Percentiles rank a stretch among this genome's conserved stretches.
Conservation (phyloP, 2,888 invertebrate genomes). For the Dasysyrphus tricinctus region DNA sequence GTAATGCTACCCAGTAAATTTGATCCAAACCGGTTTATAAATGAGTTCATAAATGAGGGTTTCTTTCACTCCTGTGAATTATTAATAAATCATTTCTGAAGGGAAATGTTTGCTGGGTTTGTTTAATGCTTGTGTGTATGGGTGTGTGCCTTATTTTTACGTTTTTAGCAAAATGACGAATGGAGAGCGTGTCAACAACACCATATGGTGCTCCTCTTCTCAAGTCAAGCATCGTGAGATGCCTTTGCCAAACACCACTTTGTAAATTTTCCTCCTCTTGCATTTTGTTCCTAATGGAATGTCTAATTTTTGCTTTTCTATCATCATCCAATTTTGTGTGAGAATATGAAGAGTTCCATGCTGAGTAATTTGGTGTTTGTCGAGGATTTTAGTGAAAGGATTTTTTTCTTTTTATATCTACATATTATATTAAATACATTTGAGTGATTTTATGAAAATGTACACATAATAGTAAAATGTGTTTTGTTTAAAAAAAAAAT, state of each 20-base stretch:
- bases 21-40: too few relatives aligned
- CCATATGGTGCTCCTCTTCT: conserved; percentile 68
- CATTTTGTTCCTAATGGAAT: conserved; percentile 60
- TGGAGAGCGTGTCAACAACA: conserved; percentile 74
- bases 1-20: too few relatives aligned
- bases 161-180: conserved; percentile 69
- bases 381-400: conserved; percentile 23
- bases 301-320: conserved; percentile 69
- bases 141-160: conserved; percentile 18
- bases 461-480: conserved; percentile 13
- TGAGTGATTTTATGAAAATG: neutral
- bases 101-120: too few relatives aligned
- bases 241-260: conserved; percentile 55
- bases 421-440: neutral
- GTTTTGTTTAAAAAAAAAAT: conserved; percentile 22
- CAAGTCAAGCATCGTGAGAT: conserved; percentile 51
- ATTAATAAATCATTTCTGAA: too few relatives aligned
- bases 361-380: conserved; percentile 19
- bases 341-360: conserved; percentile 60
- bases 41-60: too few relatives aligned
- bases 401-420: conserved; percentile 20
- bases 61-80: too few relatives aligned
- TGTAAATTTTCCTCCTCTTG: conserved; percentile 25
- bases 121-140: neutral
- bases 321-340: conserved; percentile 42